A percentile compares a stretch with the other conserved stretches of the same genome.
phyloP scores from a whole-genome alignment of 2,113 vertebrate species.

The Aplodontia rufa region DNA sequence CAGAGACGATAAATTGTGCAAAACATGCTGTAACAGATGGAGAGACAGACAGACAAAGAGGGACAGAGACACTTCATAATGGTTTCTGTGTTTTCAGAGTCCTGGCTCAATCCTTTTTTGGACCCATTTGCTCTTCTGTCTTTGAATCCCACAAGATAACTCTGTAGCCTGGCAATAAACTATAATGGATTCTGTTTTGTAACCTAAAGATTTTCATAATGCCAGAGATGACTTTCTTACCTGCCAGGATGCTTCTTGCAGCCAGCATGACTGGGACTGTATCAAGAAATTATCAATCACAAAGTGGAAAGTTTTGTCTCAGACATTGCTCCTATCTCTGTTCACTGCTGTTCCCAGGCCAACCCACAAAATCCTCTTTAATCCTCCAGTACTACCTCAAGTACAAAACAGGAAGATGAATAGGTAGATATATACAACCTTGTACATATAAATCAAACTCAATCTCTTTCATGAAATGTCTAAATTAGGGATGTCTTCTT shows the following conservation, averaged over 20 bases:
- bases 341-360: not conserved
- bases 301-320: not conserved
- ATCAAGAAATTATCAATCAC: not conserved
- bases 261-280: not conserved
- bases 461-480: not conserved
- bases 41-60: not conserved
- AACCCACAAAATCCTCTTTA: not conserved
- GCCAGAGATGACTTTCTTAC: not conserved
- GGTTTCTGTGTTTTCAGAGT: slow-evolving; percentile 1
- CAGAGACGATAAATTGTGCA: not conserved
- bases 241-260: not conserved
- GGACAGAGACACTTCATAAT: not conserved
- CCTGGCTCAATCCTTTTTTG: not conserved
- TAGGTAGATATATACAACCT: not conserved
- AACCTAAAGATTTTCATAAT: not conserved
- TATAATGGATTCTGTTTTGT: not conserved
- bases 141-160: not conserved
- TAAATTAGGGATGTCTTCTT: not conserved
- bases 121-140: not conserved
- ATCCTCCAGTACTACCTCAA: not conserved
- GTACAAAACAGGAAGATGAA: not conserved
- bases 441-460: not conserved
- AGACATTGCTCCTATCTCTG: not conserved
- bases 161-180: not conserved
- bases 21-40: not conserved